These are phyloP conservation scores for Zalophus californianus DNA, from an alignment of 2,797 vertebrate genomes.

Conservation along the genomic window DNA sequence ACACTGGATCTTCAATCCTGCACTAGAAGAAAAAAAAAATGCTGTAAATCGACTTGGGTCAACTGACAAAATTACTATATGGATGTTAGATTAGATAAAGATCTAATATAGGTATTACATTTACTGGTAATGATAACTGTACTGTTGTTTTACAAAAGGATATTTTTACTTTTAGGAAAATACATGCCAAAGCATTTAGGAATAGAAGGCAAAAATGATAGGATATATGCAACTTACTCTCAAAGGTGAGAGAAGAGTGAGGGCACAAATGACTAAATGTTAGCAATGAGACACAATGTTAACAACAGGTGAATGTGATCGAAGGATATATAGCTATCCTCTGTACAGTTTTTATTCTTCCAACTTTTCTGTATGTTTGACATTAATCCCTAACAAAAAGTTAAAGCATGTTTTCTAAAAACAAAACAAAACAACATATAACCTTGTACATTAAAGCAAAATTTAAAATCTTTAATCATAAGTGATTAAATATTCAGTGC, in stretches of 20 bases:
- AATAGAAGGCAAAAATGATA: neutral
- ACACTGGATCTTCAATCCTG: neutral
- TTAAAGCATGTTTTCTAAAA: neutral
- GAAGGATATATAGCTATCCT: neutral
- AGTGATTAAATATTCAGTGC: neutral
- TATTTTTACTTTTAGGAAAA: slow-evolving; percentile 1
- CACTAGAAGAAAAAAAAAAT: neutral
- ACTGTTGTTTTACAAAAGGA: neutral
- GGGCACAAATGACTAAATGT: neutral
- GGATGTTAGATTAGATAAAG: neutral
- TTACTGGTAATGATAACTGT: neutral
- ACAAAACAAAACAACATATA: neutral
- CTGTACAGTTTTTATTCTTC: neutral
- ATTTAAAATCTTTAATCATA: neutral
- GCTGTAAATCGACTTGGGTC: neutral
- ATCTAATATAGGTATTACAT: neutral
- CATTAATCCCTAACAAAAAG: neutral
- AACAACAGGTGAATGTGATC: neutral
- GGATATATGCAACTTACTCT: neutral
- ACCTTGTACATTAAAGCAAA: neutral
- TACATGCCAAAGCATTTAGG: neutral
- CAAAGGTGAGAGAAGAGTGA: neutral
- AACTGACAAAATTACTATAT: neutral
- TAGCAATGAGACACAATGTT: neutral
- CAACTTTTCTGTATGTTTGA: neutral